Percentiles rank a stretch among this genome's conserved stretches.
These are phyloP conservation scores for Mechanitis messenoides DNA, from an alignment of 2,888 invertebrate genomes.

Conservation along the genomic window DNA sequence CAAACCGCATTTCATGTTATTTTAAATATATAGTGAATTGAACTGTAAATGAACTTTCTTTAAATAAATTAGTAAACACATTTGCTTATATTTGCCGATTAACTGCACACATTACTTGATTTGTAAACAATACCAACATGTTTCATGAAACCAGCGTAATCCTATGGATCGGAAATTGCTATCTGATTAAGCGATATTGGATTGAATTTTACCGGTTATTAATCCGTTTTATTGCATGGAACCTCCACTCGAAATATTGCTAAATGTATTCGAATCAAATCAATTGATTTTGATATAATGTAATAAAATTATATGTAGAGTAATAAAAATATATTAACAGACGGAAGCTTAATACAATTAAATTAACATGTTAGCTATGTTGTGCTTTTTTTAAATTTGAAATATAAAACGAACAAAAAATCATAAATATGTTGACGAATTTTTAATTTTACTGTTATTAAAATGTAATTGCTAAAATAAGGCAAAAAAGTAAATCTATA, in stretches of 20 bases:
- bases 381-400: too few relatives aligned
- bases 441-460: not conserved
- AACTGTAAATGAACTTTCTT: too few relatives aligned
- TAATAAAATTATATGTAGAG: not conserved
- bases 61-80: too few relatives aligned
- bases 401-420: too few relatives aligned
- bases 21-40: too few relatives aligned
- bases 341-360: too few relatives aligned
- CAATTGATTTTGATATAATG: slow-evolving; percentile 1
- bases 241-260: slow-evolving; percentile 14
- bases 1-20: too few relatives aligned
- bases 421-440: not conserved
- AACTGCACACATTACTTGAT: too few relatives aligned
- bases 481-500: not conserved
- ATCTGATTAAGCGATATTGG: slow-evolving; percentile 23
- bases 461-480: not conserved
- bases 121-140: too few relatives aligned
- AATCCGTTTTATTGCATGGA: slow-evolving; percentile 23
- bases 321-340: too few relatives aligned
- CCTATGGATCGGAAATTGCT: not conserved
- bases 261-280: slow-evolving; percentile 11
- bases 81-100: too few relatives aligned
- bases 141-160: not conserved
- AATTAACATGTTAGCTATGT: too few relatives aligned
- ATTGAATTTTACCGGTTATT: slow-evolving; percentile 24